Conservation (phyloP, 64 coral and sea anemone genomes). For the Pachyseris speciosa region DNA sequence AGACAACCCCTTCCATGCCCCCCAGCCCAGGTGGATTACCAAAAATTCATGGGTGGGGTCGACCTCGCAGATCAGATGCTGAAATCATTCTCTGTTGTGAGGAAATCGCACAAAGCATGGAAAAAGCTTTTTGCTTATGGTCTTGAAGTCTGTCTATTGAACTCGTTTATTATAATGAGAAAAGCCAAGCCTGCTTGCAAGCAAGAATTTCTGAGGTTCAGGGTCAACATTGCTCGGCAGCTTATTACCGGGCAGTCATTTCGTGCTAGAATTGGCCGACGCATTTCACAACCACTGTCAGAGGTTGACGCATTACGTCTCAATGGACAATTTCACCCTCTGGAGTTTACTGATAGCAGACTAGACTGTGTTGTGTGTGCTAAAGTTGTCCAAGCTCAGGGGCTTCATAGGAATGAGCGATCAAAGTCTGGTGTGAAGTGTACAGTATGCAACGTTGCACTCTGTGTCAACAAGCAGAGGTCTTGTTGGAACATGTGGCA, state of each 20-base stretch:
- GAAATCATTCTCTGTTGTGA: conserved; percentile 21
- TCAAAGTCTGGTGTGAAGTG: conserved; percentile 7
- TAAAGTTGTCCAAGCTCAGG: conserved; percentile 22
- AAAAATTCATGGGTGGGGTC: conserved; percentile 66
- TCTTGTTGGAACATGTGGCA: conserved; percentile 7
- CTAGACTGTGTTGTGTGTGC: conserved; percentile 72
- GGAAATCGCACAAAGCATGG: conserved; percentile 64
- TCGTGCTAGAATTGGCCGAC: conserved; percentile 28
- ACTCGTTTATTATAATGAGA: conserved; percentile 55
- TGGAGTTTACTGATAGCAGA: conserved; percentile 42
- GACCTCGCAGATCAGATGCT: conserved; percentile 54
- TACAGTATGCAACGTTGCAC: conserved; percentile 3
- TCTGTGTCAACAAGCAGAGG: conserved; percentile 5
- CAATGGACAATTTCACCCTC: conserved; percentile 36
- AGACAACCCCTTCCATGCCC: conserved; percentile 46
- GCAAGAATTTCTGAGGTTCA: conserved; percentile 44
- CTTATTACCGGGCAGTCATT: conserved; percentile 32
- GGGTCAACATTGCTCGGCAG: conserved; percentile 18
- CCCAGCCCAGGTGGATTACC: conserved; percentile 58
- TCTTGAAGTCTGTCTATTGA: conserved; percentile 53
- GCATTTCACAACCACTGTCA: conserved; percentile 25
- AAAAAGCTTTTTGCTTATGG: conserved; percentile 57
- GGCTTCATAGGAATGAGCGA: conserved; percentile 11
- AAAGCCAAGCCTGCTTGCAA: conserved; percentile 39
- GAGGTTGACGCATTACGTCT: conserved; percentile 38